A percentile compares a stretch with the other conserved stretches of the same genome.
These are phyloP conservation scores for Zoanthus solanderi DNA, from an alignment of 92 coral and sea anemone genomes.

Conservation along the genomic window DNA sequence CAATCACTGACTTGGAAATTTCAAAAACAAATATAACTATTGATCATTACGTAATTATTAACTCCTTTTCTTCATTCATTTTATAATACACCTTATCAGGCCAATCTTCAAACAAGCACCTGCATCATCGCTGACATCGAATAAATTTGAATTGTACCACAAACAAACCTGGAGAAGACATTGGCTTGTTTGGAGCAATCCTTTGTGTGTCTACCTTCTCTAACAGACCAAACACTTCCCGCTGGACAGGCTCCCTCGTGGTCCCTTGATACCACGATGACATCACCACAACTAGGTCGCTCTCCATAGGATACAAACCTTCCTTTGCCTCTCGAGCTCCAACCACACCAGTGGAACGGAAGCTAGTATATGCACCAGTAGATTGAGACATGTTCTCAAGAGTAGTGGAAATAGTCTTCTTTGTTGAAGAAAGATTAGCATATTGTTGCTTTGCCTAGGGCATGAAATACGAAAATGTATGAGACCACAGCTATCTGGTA, in stretches of 20 bases:
- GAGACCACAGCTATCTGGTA: too few species aligned
- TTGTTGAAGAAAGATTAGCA: neutral
- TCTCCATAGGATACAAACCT: conserved; percentile 51
- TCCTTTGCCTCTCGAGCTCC: conserved; percentile 22
- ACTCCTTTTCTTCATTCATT: too few species aligned
- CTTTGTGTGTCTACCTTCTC: conserved; percentile 27
- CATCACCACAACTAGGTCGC: conserved; percentile 56
- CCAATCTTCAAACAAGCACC: neutral
- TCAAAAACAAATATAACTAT: too few species aligned
- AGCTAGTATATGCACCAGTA: conserved; percentile 18
- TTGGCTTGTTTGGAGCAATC: neutral
- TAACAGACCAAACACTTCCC: conserved; percentile 22
- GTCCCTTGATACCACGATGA: conserved; percentile 23
- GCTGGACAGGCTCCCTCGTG: conserved; percentile 5
- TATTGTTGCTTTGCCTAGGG: conserved; percentile 23
- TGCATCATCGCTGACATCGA: too few species aligned
- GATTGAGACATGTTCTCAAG: conserved; percentile 37
- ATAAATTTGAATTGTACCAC: neutral
- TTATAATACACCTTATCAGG: too few species aligned
- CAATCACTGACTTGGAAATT: too few species aligned
- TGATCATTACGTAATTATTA: too few species aligned
- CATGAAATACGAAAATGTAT: neutral
- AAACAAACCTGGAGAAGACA: neutral
- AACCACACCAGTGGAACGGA: conserved; percentile 50
- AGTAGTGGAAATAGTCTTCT: neutral